Evolutionary conservation across 2,113 vertebrate species (phyloP).

Genomic region (Microcebus ravelobensis): DNA sequence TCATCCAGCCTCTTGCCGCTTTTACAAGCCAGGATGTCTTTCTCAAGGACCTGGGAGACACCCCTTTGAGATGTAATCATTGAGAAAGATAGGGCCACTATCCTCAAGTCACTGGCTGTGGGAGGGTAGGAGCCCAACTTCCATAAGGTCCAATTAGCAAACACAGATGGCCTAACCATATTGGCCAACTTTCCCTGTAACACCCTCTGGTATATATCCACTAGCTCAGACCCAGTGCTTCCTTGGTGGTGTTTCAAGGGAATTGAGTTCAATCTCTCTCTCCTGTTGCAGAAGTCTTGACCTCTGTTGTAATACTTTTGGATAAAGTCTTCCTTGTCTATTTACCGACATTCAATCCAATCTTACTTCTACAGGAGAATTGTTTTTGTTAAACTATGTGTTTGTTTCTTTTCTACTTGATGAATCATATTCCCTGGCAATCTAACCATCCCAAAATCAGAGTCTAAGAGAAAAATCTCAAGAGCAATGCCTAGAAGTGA

Average conservation of each 20-base stretch:
- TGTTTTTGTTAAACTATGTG: not conserved
- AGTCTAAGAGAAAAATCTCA: not conserved
- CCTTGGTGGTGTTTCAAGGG: not conserved
- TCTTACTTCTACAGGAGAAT: conserved; percentile 3
- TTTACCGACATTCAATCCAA: not conserved
- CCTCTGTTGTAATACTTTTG: not conserved
- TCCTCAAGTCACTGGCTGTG: conserved; percentile 27
- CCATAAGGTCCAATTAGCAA: conserved; percentile 32
- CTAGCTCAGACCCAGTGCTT: not conserved
- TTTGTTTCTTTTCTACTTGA: conserved; percentile 28
- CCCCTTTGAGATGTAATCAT: conserved; percentile 31
- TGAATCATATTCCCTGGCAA: not conserved
- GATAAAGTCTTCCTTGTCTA: not conserved
- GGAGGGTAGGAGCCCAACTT: not conserved
- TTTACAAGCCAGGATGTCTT: conserved; percentile 33
- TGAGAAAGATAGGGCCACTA: not conserved
- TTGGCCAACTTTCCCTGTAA: not conserved
- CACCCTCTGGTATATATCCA: conserved; percentile 48
- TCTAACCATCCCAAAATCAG: not conserved
- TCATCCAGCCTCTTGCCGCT: not conserved
- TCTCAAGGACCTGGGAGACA: conserved; percentile 52
- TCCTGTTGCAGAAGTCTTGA: not conserved
- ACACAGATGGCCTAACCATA: conserved; percentile 13
- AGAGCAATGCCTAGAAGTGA: not conserved
- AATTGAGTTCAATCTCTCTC: not conserved